phyloP scores from a whole-genome alignment of 2,888 invertebrate genomes.

The Eulithis prunata region DNA sequence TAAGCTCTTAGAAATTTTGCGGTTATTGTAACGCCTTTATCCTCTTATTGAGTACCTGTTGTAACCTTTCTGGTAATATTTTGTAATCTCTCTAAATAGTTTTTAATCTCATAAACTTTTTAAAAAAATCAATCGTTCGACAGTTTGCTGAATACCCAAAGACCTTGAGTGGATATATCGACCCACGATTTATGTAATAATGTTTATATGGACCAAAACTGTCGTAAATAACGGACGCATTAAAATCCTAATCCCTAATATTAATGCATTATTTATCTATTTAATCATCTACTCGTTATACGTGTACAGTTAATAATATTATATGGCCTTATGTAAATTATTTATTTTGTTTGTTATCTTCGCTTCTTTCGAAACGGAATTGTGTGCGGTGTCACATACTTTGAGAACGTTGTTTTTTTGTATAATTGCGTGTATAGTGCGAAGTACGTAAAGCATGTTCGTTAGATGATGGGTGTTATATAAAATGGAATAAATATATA shows the following conservation, averaged over 20 bases:
- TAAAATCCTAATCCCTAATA: constrained; percentile 78
- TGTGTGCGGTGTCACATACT: constrained; percentile 56
- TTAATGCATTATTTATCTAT: constrained; percentile 80
- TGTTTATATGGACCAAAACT: constrained; percentile 83
- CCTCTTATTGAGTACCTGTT: constrained; percentile 28
- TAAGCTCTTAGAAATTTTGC: constrained; percentile 26
- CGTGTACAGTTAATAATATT: constrained; percentile 77
- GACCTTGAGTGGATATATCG: constrained; percentile 57
- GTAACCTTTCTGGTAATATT: constrained; percentile 16
- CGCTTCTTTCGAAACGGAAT: constrained; percentile 72
- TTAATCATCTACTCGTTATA: constrained; percentile 82
- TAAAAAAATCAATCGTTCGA: constrained; percentile 26
- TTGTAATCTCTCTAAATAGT: constrained; percentile 22
- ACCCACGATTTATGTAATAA: constrained; percentile 77
- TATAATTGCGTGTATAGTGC: constrained; percentile 68
- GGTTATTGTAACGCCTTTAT: constrained; percentile 30
- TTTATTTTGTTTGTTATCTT: constrained; percentile 71
- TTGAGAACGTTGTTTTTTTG: constrained; percentile 55
- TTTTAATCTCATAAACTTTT: constrained; percentile 15
- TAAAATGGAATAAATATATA: constrained; percentile 63
- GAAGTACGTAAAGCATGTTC: constrained; percentile 65
- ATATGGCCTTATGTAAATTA: constrained; percentile 84
- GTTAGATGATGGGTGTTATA: constrained; percentile 76
- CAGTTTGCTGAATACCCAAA: constrained; percentile 65
- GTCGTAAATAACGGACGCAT: constrained; percentile 80